Base-by-base conservation (phyloP, 2,113 vertebrate genomes). In the Tragelaphus strepsiceros region DNA sequence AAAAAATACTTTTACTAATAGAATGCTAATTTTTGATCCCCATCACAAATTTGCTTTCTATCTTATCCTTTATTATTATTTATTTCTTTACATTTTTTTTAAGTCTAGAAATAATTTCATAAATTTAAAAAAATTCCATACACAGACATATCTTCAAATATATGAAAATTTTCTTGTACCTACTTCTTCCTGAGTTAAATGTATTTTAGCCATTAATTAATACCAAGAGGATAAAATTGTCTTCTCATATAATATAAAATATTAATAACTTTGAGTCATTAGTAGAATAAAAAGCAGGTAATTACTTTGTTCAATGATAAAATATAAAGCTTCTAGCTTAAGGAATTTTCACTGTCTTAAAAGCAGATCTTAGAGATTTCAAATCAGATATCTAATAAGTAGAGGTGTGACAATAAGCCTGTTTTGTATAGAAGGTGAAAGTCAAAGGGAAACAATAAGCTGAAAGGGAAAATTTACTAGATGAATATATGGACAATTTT, bases 191-290 rank as follows among this genome's bases (percentile, higher is more conserved):
- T 97, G 21, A 89, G 15, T 58, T 21, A 89, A 83, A 53, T 87
- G 3, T 90, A 91, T 95, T 89, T 93, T 97, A 97, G 62, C 32
- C 9, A 95, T 51, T 91, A 94, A 97, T 90, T 93, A 94, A 88
- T 96, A 96, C 4, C 32, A 89, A 58, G n/a, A 91, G 96, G 59
- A 88, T 96, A 90, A 92, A 89, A 90, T 86, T 82, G 86, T 78
- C 56, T 96, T 88, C 77, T 97, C 78, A 84, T 71, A 86, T 91
- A 90, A 43, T 58, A 90, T 96, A 32, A 98, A 97, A 89, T 91
- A 97, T 93, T 97, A 59, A 96, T 96, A 93, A 74, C 15, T 90
- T 56, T 78, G 80, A n/a, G 16, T 91, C 2, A n/a, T 93, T 86
- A 78, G 93, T 86, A 91, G 94, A 96, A 53, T 83, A 87, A 90